Evolutionary conservation across 2,797 vertebrate species (phyloP).

Genomic region (Oreochromis grahami): DNA sequence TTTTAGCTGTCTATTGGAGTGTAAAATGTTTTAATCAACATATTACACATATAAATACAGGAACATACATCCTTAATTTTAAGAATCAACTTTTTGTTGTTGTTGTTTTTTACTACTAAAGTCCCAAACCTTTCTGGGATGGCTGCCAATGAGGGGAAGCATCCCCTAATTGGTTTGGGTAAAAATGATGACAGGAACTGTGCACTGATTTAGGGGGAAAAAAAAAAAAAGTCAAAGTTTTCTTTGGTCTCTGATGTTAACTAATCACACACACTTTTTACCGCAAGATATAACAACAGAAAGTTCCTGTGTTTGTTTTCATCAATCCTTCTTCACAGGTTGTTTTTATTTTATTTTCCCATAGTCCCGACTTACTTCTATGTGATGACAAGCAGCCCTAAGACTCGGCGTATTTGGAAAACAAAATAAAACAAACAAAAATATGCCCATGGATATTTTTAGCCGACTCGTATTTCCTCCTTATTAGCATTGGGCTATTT

Average conservation of each 20-base stretch:
- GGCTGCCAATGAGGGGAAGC: background rate
- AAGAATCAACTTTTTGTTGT: background rate
- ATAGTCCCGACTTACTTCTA: conserved; percentile 8
- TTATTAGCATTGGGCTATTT: conserved; percentile 46
- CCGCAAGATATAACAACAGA: background rate
- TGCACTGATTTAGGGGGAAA: background rate
- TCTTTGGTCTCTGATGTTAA: background rate
- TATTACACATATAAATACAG: background rate
- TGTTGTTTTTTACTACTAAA: background rate
- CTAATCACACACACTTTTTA: background rate
- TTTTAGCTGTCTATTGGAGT: background rate
- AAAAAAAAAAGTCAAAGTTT: background rate
- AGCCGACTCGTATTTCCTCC: conserved; percentile 33
- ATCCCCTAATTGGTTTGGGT: background rate
- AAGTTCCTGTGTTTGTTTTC: background rate
- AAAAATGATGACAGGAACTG: background rate
- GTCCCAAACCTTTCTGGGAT: background rate
- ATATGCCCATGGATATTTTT: conserved; percentile 41
- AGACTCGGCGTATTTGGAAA: conserved; percentile 28
- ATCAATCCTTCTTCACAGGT: background rate
- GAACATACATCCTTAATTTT: background rate
- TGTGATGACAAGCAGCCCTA: background rate
- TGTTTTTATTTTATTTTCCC: conserved; percentile 1
- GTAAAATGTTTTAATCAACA: background rate
- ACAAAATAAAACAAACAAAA: conserved; percentile 23